Percentiles rank a stretch among this genome's conserved stretches.
These are phyloP conservation scores for Campylomormyrus numenius DNA, from an alignment of 2,113 vertebrate genomes.

Conservation along the genomic window DNA sequence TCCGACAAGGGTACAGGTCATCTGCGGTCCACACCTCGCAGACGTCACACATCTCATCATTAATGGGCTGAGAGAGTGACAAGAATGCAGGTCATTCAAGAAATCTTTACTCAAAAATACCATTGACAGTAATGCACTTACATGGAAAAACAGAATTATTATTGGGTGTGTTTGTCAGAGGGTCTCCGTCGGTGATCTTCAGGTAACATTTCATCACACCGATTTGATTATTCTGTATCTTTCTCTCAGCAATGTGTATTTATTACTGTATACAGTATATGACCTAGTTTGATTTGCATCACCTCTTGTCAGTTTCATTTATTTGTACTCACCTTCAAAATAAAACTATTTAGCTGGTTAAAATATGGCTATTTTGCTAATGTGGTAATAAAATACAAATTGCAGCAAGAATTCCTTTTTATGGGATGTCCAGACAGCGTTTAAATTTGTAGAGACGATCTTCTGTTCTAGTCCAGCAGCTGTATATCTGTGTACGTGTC, in stretches of 20 bases:
- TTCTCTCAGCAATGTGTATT: background rate
- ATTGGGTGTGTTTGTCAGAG: background rate
- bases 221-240: background rate
- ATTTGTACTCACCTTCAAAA: background rate
- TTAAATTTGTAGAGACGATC: background rate
- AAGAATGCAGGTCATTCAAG: background rate
- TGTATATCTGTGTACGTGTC: background rate
- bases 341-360: background rate
- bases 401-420: background rate
- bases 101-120: background rate
- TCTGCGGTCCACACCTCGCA: constrained; percentile 96
- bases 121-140: background rate
- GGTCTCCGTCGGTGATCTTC: background rate
- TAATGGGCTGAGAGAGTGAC: constrained; percentile 59
- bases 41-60: constrained; percentile 88
- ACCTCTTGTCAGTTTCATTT: background rate
- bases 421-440: background rate
- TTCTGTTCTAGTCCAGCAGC: background rate
- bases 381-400: background rate
- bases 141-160: background rate
- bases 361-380: background rate
- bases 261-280: background rate
- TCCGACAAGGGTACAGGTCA: constrained; percentile 82
- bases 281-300: background rate
- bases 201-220: background rate